These are phyloP conservation scores for Neomorphus geoffroyi DNA, from an alignment of 2,797 vertebrate genomes.

Conservation along the genomic window DNA sequence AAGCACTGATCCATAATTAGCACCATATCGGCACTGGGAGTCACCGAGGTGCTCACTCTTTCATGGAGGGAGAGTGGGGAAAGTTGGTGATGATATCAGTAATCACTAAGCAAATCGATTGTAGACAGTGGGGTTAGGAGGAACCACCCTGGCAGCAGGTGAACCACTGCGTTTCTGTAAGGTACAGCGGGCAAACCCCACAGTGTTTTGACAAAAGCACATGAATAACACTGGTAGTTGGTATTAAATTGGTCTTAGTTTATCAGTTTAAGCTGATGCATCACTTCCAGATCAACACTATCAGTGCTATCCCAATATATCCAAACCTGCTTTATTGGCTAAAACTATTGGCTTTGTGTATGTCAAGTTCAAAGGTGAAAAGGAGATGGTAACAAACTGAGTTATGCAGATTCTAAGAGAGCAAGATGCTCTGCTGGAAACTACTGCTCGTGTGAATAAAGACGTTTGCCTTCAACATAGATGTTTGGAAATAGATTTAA, in stretches of 20 bases:
- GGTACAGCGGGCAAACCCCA: background rate
- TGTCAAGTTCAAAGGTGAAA: background rate
- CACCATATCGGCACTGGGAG: background rate
- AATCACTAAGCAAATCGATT: background rate
- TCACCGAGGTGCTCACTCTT: background rate
- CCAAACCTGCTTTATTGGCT: background rate
- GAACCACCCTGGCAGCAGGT: background rate
- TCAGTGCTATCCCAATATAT: background rate
- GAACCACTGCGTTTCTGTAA: fast-evolving
- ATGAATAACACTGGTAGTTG: background rate
- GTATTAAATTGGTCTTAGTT: background rate
- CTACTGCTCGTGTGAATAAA: background rate
- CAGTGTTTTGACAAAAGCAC: background rate
- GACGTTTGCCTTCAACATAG: background rate
- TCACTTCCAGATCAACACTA: background rate
- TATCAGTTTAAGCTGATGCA: background rate
- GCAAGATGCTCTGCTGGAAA: background rate
- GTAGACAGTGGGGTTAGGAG: background rate
- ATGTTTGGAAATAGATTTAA: background rate
- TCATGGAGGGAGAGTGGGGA: background rate
- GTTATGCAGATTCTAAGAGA: background rate
- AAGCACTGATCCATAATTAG: background rate
- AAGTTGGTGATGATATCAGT: background rate
- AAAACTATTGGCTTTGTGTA: background rate
- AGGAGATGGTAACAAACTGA: background rate